A percentile compares a stretch with the other conserved stretches of the same genome.
Evolutionary conservation across 1,140 invertebrate species (phyloP).

Genomic region (Pseudomyrmex cubaensis): DNA sequence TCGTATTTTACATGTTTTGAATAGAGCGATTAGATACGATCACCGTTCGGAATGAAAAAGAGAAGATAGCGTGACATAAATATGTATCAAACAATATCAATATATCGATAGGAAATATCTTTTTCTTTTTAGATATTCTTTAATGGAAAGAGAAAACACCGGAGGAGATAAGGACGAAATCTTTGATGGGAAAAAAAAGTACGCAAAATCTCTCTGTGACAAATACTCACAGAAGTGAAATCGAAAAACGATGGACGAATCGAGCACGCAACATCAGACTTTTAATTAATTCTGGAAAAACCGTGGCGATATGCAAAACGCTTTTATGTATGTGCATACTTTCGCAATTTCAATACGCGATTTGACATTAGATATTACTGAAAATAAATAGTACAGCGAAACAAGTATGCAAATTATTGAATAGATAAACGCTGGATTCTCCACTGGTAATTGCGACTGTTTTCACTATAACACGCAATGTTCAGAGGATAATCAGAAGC

Average conservation of each 20-base stretch:
- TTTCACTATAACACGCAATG: background rate
- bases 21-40: constrained; percentile 24
- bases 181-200: background rate
- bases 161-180: no score
- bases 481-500: background rate
- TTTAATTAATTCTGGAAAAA: constrained; percentile 29
- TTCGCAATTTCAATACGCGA: constrained; percentile 26
- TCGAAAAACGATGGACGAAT: background rate
- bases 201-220: background rate
- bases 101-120: no score
- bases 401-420: constrained; percentile 45
- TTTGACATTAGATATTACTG: constrained; percentile 46
- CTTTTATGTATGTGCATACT: constrained; percentile 42
- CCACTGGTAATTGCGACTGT: constrained; percentile 18
- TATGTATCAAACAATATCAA: background rate
- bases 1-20: constrained; percentile 1
- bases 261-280: background rate
- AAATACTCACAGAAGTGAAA: background rate
- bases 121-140: no score
- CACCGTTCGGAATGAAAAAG: constrained; percentile 6
- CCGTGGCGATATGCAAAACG: constrained; percentile 26
- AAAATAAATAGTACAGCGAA: constrained; percentile 47
- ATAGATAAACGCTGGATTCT: constrained; percentile 43
- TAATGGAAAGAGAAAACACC: no score
- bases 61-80: background rate